Evolutionary conservation across 2,113 vertebrate species (phyloP).

Genomic region (Rhodinocichla rosea): DNA sequence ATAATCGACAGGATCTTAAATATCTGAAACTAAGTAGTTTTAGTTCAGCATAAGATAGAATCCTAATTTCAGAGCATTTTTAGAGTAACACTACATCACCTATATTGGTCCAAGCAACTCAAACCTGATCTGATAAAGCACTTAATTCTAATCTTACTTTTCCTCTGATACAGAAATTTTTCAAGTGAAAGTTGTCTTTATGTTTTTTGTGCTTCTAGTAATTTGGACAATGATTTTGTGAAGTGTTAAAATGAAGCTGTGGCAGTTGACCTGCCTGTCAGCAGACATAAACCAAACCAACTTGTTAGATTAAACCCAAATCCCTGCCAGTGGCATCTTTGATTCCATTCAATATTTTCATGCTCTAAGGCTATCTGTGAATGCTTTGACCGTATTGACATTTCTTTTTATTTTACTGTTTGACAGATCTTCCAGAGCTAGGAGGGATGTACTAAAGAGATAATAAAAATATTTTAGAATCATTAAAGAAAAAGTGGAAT

Average conservation of each 20-base stretch:
- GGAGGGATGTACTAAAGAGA: not conserved
- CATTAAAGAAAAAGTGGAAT: not conserved
- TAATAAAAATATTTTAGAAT: constrained; percentile 18
- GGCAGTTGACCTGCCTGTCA: not conserved
- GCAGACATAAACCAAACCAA: not conserved
- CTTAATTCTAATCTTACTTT: constrained; percentile 36
- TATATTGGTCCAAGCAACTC: not conserved
- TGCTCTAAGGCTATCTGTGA: constrained; percentile 30
- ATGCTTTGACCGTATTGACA: not conserved
- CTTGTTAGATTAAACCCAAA: constrained; percentile 3
- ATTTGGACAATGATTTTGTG: constrained; percentile 27
- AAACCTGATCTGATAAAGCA: not conserved
- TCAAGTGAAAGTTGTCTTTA: not conserved
- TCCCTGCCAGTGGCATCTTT: constrained; percentile 6
- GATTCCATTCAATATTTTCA: constrained; percentile 36
- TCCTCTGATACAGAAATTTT: constrained; percentile 21
- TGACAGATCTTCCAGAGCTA: constrained; percentile 11
- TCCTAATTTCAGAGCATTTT: not conserved
- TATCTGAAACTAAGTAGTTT: not conserved
- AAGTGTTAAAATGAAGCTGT: constrained; percentile 3
- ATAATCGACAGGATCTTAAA: not conserved
- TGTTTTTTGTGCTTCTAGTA: not conserved
- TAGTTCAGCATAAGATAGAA: not conserved
- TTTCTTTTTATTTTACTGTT: constrained; percentile 6
- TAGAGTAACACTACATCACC: not conserved